These are phyloP conservation scores for Notospermus geniculatus DNA, from an alignment of 1,140 invertebrate species.

Conservation along the genomic window DNA sequence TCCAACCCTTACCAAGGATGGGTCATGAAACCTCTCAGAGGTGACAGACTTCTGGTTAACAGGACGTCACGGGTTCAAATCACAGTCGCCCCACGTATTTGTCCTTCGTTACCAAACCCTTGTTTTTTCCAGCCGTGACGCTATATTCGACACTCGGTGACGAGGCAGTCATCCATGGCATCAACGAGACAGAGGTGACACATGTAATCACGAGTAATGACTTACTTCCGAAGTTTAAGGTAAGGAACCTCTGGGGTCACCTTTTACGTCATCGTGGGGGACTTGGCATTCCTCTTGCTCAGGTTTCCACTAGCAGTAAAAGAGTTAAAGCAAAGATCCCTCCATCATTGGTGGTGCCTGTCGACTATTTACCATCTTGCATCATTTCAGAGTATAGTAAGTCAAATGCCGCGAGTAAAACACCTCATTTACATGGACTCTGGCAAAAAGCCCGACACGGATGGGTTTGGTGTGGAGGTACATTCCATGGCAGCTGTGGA, in stretches of 20 bases:
- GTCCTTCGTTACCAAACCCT: background rate
- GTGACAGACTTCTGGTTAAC: too few relatives aligned
- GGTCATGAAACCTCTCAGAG: too few relatives aligned
- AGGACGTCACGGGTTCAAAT: too few relatives aligned
- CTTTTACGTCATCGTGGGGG: too few relatives aligned
- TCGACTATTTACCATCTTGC: conserved; percentile 25
- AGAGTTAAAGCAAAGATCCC: too few relatives aligned
- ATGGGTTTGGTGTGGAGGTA: conserved; percentile 33
- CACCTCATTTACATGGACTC: conserved; percentile 88
- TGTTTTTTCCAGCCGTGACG: conserved; percentile 75
- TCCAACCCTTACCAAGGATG: too few relatives aligned
- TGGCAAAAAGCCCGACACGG: conserved; percentile 21
- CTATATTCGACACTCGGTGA: conserved; percentile 96
- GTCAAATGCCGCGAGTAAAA: conserved; percentile 52
- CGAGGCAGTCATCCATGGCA: conserved; percentile 90
- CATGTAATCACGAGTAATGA: conserved; percentile 87
- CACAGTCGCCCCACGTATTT: too few relatives aligned
- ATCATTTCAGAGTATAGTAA: conserved; percentile 29
- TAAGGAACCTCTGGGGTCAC: conserved; percentile 32
- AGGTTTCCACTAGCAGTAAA: too few relatives aligned
- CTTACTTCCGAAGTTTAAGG: conserved; percentile 82
- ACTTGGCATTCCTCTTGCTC: too few relatives aligned
- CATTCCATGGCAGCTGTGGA: conserved; percentile 42
- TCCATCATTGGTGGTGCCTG: too few relatives aligned
- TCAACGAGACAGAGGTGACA: conserved; percentile 92